phyloP scores from a whole-genome alignment of 2,888 invertebrate species.

The Teleiodes luculella region DNA sequence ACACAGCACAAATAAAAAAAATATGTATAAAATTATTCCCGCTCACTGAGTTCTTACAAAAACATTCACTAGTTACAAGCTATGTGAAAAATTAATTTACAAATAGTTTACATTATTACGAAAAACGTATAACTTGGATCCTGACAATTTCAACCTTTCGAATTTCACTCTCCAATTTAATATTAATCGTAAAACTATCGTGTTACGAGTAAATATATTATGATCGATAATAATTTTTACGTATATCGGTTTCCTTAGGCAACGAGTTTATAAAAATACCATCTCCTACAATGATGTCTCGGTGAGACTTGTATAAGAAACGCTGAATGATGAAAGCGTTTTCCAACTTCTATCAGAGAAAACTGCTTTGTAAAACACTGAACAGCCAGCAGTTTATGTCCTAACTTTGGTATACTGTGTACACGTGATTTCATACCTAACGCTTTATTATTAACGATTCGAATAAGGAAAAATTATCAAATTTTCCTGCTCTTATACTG shows the following conservation, averaged over 20 bases:
- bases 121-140: constrained; percentile 74
- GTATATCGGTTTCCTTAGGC: constrained; percentile 75
- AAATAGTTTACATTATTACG: constrained; percentile 71
- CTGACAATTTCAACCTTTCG: constrained; percentile 55
- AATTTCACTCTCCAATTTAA: constrained; percentile 51
- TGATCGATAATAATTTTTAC: constrained; percentile 66
- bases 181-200: constrained; percentile 63
- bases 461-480: constrained; percentile 45
- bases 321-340: constrained; percentile 28
- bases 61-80: constrained; percentile 68
- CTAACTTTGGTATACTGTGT: constrained; percentile 79
- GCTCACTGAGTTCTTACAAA: constrained; percentile 64
- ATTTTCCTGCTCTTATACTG: constrained; percentile 51
- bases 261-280: constrained; percentile 78
- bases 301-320: constrained; percentile 37
- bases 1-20: constrained; percentile 73
- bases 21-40: constrained; percentile 58
- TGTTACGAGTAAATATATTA: constrained; percentile 70
- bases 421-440: constrained; percentile 54
- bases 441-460: constrained; percentile 45
- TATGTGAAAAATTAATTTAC: constrained; percentile 72
- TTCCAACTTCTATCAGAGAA: constrained; percentile 11
- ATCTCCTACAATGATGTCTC: constrained; percentile 53
- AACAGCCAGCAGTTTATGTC: constrained; percentile 62
- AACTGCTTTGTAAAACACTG: constrained; percentile 30